Base-by-base conservation (phyloP, 2,888 invertebrate species). In the Phaonia tiefii region DNA sequence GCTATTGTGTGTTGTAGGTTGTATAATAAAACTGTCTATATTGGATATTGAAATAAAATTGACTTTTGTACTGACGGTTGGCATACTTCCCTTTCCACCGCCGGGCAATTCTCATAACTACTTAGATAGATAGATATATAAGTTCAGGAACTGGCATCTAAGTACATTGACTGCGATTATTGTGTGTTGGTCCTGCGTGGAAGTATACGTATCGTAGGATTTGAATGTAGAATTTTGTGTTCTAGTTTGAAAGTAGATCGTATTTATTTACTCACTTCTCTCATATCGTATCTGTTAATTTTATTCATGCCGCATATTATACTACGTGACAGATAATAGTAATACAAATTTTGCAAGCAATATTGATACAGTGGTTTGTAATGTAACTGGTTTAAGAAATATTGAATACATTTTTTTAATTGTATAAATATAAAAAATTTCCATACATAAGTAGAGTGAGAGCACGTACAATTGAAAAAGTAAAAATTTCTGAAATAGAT, bases 271-370 rank as follows among this genome's bases (percentile, higher is more conserved):
- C 74, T 80, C 77, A 73, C 77, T 60, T 80, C 70, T 51, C 58
- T 74, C 56, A 80, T 70, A 74, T 60, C 60, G 67, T n/a, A 67
- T 77, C 71, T 74, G 60, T 75, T 75, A 77, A 80, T 80, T 77
- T 77, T 80, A 80, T 80, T 80, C 77, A 77, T 71, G 60, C 77
- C 67, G 67, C 77, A 77, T 80, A 77, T 77, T 80, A 77, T 71
- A 60, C 67, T 77, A 80, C 77, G 80, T 77, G 80, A 80, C 77
- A 80, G 74, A 75, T 80, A 67, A 77, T 73, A 80, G 67, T 75
- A 46, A 75, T 51, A 31, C 31, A 8, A 31, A 31, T 31, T 31
- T 31, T n/a, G n/a, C 31, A 31, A 31, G 8, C 8, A 8, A 31
- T 31, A 31, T 31, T 31, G 31, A 3, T 31, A 31, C 31, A 31